These are phyloP conservation scores for Schlechtendalia chinensis DNA, from an alignment of 1,140 invertebrate species.

Conservation along the genomic window DNA sequence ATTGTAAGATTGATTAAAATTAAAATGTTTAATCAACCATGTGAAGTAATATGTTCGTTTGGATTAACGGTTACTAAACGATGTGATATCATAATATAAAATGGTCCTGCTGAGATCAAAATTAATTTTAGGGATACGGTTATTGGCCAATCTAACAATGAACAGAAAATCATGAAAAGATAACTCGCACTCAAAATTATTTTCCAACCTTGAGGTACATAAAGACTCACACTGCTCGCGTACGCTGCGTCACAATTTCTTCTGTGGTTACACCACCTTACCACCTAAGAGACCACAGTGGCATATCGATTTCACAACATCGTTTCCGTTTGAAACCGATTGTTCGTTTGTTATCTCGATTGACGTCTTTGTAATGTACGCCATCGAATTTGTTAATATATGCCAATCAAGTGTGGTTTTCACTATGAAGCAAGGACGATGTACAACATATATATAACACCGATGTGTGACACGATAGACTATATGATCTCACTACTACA, in stretches of 20 bases:
- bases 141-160: neutral
- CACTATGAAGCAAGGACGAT: neutral
- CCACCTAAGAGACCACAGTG: neutral
- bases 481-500: too few species aligned
- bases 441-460: neutral
- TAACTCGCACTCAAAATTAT: neutral
- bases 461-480: neutral
- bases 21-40: too few species aligned
- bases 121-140: neutral
- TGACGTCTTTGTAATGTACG: neutral
- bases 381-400: neutral
- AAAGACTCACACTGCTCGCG: too few species aligned
- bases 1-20: too few species aligned
- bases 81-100: too few species aligned
- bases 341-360: constrained; percentile 14
- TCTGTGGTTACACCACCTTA: too few species aligned
- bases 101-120: neutral
- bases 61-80: too few species aligned
- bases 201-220: neutral
- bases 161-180: neutral
- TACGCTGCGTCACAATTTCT: constrained; percentile 2
- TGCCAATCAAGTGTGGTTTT: neutral
- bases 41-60: too few species aligned
- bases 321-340: neutral
- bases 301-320: neutral